Evolutionary conservation across 1,140 invertebrate genomes (phyloP), one percentile per base, ranked within the genome.

Genomic region (Nilaparvata lugens): DNA sequence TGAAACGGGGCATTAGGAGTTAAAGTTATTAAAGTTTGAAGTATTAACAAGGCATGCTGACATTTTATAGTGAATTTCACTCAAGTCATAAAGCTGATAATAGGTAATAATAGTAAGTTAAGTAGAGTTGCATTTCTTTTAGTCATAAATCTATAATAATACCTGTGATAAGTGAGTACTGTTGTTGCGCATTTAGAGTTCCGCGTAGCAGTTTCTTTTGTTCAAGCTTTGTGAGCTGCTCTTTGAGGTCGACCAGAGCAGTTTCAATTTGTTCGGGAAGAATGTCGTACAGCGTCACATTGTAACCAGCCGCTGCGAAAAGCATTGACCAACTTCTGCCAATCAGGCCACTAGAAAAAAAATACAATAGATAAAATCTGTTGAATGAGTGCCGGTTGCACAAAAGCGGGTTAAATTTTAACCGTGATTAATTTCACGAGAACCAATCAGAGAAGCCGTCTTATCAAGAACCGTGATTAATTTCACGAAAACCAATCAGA

Each of bases 301-400:
- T 75, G 71, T 95, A 96, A 6, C 92, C 93, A 24, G 86, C 90
- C n/a, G 88, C 84, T 0, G 92, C 92, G 75, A 95, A 98, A 2
- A 97, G 75, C 93, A 97, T 96, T 0, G 93, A 86, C 91, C 93
- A 98, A 67, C 91, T 95, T 56, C 87, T 82, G 7, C 94, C 95
- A 64, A 98, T 95, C 19, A 97, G 75, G 4, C 95, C 95, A 74
- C 94, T 95, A 71, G 45, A 79, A 78, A 64, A 53, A 31, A 35
- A 56, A 51, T 24, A 14, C 2, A 24, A 51, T 51, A 35, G 25
- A 28, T 4, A 48, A 18, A 48, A 9, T 48, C 11, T n/a, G n/a
- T n/a, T n/a, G n/a, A n/a, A n/a, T n/a, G n/a, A n/a, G n/a, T n/a
- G n/a, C n/a, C n/a, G n/a, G n/a, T n/a, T n/a, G n/a, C n/a, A n/a